Percentiles rank a stretch among this genome's conserved stretches.
phyloP scores from a whole-genome alignment of 2,888 invertebrate genomes.

The Andrena bucephala region DNA sequence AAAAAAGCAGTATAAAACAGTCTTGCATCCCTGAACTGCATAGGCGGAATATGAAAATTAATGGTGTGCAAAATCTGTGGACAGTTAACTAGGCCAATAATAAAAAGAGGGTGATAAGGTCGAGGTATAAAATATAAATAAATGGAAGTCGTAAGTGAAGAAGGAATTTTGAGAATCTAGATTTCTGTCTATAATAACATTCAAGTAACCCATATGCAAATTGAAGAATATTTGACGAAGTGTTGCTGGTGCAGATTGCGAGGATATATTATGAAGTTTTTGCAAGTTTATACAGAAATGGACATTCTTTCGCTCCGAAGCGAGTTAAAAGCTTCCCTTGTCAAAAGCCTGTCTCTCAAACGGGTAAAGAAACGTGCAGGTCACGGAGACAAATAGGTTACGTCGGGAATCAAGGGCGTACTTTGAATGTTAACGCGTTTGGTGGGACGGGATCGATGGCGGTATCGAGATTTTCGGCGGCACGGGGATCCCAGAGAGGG shows the following conservation, averaged over 20 bases:
- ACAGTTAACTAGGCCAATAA: too few species aligned
- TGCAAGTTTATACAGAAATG: background rate
- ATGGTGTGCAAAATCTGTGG: too few species aligned
- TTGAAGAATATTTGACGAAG: too few species aligned
- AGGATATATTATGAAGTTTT: background rate
- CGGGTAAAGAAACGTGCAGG: slow-evolving; percentile 21
- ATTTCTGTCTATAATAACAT: too few species aligned
- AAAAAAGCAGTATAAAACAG: too few species aligned
- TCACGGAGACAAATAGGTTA: slow-evolving; percentile 53
- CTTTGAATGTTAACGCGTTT: slow-evolving; percentile 61
- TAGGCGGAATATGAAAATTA: too few species aligned
- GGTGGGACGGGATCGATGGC: slow-evolving; percentile 15
- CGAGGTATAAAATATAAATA: too few species aligned
- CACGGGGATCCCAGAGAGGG: background rate
- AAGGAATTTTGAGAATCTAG: too few species aligned
- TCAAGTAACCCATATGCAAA: too few species aligned
- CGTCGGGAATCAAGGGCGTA: slow-evolving; percentile 49
- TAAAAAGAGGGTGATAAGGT: too few species aligned
- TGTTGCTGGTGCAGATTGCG: background rate
- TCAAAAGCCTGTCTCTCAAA: background rate
- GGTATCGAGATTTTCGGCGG: slow-evolving; percentile 38
- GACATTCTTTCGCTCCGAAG: background rate
- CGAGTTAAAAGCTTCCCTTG: background rate
- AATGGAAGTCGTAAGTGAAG: too few species aligned
- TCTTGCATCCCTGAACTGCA: too few species aligned